Evolutionary conservation across 2,797 vertebrate species (phyloP).

Genomic region (Heteromormyrus szaboi): DNA sequence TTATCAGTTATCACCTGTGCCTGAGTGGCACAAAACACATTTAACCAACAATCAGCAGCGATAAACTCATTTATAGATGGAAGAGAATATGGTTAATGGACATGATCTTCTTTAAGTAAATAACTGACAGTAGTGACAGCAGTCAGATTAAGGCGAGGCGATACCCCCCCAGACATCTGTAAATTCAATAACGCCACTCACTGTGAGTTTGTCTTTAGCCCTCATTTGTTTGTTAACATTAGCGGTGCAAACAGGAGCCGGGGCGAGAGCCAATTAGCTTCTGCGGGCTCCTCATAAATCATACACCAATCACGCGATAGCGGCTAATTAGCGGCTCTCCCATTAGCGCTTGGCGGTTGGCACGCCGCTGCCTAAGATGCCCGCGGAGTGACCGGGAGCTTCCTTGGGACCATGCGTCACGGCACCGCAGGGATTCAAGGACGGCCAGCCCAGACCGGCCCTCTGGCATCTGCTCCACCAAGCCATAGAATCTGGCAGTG

Average conservation of each 20-base stretch:
- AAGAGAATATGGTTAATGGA: neutral
- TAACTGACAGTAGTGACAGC: neutral
- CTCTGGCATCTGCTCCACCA: neutral
- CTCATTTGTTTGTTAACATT: slow-evolving; percentile 33
- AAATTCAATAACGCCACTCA: neutral
- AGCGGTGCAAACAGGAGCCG: slow-evolving; percentile 42
- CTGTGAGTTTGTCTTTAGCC: neutral
- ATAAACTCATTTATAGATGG: neutral
- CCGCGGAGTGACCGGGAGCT: neutral
- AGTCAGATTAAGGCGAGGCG: neutral
- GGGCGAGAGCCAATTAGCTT: slow-evolving; percentile 51
- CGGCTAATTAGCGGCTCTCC: slow-evolving; percentile 43
- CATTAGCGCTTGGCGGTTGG: slow-evolving; percentile 23
- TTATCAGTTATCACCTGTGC: neutral
- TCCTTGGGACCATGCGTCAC: neutral
- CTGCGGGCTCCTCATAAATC: slow-evolving; percentile 46
- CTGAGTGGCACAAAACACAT: neutral
- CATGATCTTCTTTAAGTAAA: neutral
- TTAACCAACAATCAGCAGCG: neutral
- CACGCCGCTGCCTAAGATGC: slow-evolving; percentile 24
- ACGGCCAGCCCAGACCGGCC: neutral
- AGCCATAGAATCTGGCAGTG: neutral
- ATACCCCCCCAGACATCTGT: neutral
- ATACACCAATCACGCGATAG: slow-evolving; percentile 51
- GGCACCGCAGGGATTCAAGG: neutral